phyloP scores from a whole-genome alignment of 2,113 vertebrate genomes.

The Raja brachyura region DNA sequence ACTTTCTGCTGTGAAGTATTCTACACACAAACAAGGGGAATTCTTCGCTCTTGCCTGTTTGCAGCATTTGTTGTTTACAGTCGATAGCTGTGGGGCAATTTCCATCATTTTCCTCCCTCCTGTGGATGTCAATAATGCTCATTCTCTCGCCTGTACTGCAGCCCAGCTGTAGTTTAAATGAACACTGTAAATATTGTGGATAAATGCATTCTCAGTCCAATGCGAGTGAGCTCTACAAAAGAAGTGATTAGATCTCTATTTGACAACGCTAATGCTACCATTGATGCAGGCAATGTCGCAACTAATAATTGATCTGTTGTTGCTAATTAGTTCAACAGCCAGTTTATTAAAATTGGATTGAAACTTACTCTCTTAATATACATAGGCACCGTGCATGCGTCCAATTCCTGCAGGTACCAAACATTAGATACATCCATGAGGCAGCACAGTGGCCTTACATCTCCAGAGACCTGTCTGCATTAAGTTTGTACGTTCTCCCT shows the following conservation, averaged over 20 bases:
- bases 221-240: neutral
- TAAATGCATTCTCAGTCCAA: neutral
- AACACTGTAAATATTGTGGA: neutral
- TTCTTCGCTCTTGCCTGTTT: neutral
- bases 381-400: neutral
- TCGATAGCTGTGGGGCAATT: neutral
- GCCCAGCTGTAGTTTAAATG: neutral
- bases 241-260: neutral
- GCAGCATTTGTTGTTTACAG: neutral
- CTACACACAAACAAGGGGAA: neutral
- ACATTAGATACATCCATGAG: too few species aligned
- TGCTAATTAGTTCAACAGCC: neutral
- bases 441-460: too few species aligned
- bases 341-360: neutral
- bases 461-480: too few species aligned
- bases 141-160: neutral
- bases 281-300: conserved; percentile 18
- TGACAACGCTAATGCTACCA: neutral
- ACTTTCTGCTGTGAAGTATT: neutral
- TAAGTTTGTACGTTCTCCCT: too few species aligned
- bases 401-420: too few species aligned
- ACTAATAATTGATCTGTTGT: neutral
- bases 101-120: neutral
- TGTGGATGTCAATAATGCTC: neutral
- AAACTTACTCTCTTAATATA: neutral